phyloP scores from a whole-genome alignment of 2,888 invertebrate species.

The Diadegma fenestrale region DNA sequence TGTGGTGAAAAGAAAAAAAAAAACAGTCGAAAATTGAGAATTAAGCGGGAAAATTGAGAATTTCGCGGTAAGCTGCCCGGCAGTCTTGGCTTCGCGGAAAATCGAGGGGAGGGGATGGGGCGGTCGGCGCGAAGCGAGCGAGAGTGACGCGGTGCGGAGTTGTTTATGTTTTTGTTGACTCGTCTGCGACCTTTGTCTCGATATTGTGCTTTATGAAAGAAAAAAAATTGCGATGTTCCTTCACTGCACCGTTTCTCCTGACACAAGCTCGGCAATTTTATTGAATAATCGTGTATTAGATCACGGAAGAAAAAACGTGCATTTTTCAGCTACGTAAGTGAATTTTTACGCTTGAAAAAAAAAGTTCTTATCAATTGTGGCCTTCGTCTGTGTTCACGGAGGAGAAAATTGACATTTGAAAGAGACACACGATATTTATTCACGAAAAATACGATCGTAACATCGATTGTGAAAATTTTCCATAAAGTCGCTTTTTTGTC shows the following conservation, averaged over 20 bases:
- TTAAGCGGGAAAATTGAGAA: too few relatives aligned
- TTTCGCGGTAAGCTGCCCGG: not conserved
- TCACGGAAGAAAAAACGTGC: not conserved
- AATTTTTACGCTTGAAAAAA: not conserved
- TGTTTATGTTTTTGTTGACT: conserved; percentile 4
- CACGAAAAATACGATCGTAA: not conserved
- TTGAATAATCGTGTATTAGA: conserved; percentile 5
- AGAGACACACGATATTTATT: not conserved
- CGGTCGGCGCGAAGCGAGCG: not conserved
- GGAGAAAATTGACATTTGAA: not conserved
- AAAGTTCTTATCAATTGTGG: not conserved
- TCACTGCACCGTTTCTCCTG: not conserved
- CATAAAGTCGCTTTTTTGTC: not conserved
- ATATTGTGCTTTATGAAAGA: not conserved
- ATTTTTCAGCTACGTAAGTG: not conserved
- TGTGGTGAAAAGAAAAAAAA: too few relatives aligned
- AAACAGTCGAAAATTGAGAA: not conserved
- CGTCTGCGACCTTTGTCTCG: conserved; percentile 1
- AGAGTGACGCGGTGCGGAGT: not conserved
- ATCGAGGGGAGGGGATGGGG: not conserved
- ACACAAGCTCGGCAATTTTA: not conserved
- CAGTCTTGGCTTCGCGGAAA: not conserved
- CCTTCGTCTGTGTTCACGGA: not conserved
- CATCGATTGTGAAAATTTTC: not conserved
- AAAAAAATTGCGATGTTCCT: not conserved